Conservation (phyloP, 2,113 vertebrate genomes). For the Meleagris gallopavo region DNA sequence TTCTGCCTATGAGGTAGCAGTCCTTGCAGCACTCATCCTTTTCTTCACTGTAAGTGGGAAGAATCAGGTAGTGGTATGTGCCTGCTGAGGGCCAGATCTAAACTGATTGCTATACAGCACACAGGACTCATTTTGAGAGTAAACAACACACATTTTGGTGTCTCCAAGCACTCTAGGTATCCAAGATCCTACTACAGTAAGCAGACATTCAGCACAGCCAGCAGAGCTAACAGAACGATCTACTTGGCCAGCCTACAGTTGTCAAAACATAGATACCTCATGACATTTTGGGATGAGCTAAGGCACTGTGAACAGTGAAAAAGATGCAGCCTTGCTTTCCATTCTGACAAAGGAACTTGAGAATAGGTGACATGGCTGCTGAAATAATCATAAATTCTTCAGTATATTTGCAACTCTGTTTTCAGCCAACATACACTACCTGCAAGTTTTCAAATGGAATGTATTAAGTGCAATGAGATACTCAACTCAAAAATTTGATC, state of each 20-base stretch:
- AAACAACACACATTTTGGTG: neutral
- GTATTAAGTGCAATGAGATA: too few relatives aligned
- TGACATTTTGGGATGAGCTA: neutral
- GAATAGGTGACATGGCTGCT: too few relatives aligned
- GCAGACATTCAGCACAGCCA: neutral
- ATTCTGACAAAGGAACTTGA: too few relatives aligned
- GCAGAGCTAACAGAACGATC: neutral
- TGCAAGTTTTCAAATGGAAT: too few relatives aligned
- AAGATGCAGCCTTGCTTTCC: too few relatives aligned
- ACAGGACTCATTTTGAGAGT: neutral
- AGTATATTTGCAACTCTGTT: too few relatives aligned
- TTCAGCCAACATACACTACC: too few relatives aligned
- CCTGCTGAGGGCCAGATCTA: neutral
- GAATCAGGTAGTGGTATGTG: neutral
- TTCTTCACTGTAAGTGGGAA: neutral
- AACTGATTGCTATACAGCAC: neutral
- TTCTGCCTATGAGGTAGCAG: neutral
- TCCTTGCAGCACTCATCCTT: neutral
- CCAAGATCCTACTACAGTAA: neutral
- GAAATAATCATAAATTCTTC: too few relatives aligned
- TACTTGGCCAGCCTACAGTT: neutral
- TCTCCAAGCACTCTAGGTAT: neutral
- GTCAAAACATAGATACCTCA: neutral
- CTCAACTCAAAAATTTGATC: too few relatives aligned
- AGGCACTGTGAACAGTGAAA: neutral